These are phyloP conservation scores for Aplysia californica DNA, from an alignment of 1,140 invertebrate species.

Conservation along the genomic window DNA sequence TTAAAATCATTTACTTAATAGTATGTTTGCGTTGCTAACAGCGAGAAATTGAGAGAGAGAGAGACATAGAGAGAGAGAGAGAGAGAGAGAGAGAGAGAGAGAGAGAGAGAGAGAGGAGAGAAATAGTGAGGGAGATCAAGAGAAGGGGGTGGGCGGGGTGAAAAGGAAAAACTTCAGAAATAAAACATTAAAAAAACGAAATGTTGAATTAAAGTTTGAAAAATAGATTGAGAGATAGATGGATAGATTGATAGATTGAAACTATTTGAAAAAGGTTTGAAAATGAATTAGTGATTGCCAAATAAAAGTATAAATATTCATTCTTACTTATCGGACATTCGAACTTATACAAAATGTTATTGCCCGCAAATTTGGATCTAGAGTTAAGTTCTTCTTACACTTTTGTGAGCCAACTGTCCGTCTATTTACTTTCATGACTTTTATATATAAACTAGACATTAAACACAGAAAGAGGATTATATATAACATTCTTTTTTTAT, in stretches of 20 bases:
- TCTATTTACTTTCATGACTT: too few relatives aligned
- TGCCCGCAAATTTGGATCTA: too few relatives aligned
- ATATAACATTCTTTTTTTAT: too few relatives aligned
- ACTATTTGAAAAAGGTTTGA: neutral
- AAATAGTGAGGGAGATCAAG: neutral
- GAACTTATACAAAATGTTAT: too few relatives aligned
- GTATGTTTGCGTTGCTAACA: too few relatives aligned
- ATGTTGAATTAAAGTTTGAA: neutral
- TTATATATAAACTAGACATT: too few relatives aligned
- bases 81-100: conserved; percentile 9
- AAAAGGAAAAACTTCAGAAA: neutral
- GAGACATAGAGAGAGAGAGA: neutral
- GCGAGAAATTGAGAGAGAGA: too few relatives aligned
- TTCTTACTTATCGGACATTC: neutral
- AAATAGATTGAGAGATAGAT: neutral
- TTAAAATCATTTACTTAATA: too few relatives aligned
- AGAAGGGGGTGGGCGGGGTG: neutral
- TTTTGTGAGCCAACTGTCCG: too few relatives aligned
- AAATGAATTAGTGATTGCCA: neutral
- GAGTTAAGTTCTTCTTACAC: too few relatives aligned
- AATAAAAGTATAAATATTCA: neutral
- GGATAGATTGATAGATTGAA: neutral
- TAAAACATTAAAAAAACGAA: too few relatives aligned
- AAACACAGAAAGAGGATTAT: too few relatives aligned
- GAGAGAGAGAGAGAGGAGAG: conserved; percentile 1